phyloP scores from a whole-genome alignment of 2,888 invertebrate species.

The Platycheirus albimanus region DNA sequence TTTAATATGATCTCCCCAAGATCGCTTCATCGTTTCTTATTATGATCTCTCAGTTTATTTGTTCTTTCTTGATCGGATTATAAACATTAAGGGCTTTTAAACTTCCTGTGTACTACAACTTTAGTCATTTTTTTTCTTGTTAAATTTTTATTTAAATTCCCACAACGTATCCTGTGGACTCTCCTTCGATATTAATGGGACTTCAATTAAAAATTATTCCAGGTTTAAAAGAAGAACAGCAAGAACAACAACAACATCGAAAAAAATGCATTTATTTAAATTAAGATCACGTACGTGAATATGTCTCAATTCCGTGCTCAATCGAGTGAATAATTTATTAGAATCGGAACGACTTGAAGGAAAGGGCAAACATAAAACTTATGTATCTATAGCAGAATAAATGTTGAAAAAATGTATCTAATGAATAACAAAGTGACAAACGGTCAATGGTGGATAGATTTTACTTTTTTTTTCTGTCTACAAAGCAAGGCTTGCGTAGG shows the following conservation, averaged over 20 bases:
- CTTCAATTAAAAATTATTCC: conserved; percentile 70
- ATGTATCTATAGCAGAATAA: conserved; percentile 49
- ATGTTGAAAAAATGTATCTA: conserved; percentile 52
- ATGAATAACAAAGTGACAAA: conserved; percentile 71
- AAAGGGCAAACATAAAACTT: conserved; percentile 2
- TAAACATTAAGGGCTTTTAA: conserved; percentile 47
- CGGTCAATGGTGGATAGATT: conserved; percentile 55
- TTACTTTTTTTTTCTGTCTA: conserved; percentile 1
- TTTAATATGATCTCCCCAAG: conserved; percentile 6
- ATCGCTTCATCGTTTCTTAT: conserved; percentile 39
- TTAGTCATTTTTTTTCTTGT: background rate
- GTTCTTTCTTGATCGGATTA: conserved; percentile 36
- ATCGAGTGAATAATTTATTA: conserved; percentile 72
- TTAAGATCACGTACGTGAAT: conserved; percentile 63
- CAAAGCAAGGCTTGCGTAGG: too few species aligned
- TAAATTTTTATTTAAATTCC: conserved; percentile 41
- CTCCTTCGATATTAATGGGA: conserved; percentile 62
- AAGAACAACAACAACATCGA: too few species aligned
- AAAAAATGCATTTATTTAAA: conserved; percentile 49
- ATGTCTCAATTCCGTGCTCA: conserved; percentile 72
- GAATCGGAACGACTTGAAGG: conserved; percentile 18
- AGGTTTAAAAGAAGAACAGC: conserved; percentile 33
- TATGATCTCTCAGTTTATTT: conserved; percentile 12
- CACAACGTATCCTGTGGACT: conserved; percentile 29
- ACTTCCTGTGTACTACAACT: conserved; percentile 51